Base-by-base conservation (phyloP, 2,113 vertebrate genomes). In the Varanus salvator region DNA sequence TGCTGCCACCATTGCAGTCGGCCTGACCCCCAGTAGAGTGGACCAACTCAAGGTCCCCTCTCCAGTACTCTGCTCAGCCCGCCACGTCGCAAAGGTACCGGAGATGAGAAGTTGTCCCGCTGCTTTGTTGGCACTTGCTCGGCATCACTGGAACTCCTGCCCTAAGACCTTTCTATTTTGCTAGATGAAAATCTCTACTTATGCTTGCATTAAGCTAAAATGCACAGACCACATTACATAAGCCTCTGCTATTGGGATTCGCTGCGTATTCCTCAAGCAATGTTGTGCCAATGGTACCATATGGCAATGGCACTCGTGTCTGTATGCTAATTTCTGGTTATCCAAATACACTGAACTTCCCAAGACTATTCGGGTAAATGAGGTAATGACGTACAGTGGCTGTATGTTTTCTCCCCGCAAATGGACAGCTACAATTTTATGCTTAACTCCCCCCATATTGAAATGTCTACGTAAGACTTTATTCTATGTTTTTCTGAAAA, bases 271-370 rank as follows among this genome's bases (percentile, higher is more conserved):
- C 38, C 11, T 84, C 38, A n/a, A 2, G 27, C 17, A 44, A 44
- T 66, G 19, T 38, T 27, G 3, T 84, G 82, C 82, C 82, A 84
- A 44, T 17, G 38, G 7, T 69, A 69, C 64, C n/a, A 84, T 68
- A 82, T 82, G 80, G 34, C 25, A 69, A 27, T 12, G 11, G 60
- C 81, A 83, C 81, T 83, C 23, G 27, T 19, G 57, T 60, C 14
- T 83, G 38, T 80, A 66, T 83, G 57, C 60, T 83, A 83, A 83
- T 54, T 83, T 66, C 57, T 83, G 57, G 66, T 66, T 83, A 66
- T 83, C 57, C 57, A 38, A 44, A 83, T 66, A 34, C 25, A 5
- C 81, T 6, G 21, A 83, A 25, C 23, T 34, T 66, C 38, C 80
- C n/a, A 23, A 66, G 60, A 50, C 57, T 83, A 83, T 25, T 66